Evolutionary conservation across 2,797 vertebrate genomes (phyloP).

Genomic region (Hapalemur alaotrensis): DNA sequence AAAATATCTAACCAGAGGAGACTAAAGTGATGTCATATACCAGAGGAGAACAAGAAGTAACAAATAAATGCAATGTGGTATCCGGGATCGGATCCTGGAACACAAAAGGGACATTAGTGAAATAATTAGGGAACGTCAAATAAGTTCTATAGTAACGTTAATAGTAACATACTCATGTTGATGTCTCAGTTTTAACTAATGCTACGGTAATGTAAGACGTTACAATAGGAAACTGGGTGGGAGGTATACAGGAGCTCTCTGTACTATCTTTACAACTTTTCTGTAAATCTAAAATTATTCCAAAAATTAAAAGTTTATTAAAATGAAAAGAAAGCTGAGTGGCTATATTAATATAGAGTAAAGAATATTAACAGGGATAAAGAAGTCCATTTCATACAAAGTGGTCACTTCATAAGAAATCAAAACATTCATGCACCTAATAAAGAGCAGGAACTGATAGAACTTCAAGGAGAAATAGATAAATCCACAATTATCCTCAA

Average conservation of each 20-base stretch:
- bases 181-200: too few species aligned
- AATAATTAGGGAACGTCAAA: not conserved
- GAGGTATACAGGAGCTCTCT: too few species aligned
- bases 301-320: not conserved
- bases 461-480: not conserved
- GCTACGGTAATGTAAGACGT: too few species aligned
- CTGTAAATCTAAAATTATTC: too few species aligned
- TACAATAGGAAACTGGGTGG: too few species aligned
- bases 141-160: not conserved
- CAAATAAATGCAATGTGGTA: not conserved
- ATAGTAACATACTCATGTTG: too few species aligned
- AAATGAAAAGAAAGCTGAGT: not conserved
- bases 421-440: too few species aligned
- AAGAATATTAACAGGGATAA: not conserved
- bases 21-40: not conserved
- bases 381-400: not conserved
- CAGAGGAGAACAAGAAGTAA: not conserved
- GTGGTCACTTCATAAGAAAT: too few species aligned
- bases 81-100: not conserved
- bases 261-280: too few species aligned
- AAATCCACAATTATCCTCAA: not conserved
- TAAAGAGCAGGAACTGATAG: too few species aligned
- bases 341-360: not conserved
- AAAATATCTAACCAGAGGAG: not conserved
- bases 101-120: not conserved